Percentiles rank a stretch among this genome's conserved stretches.
Conservation (phyloP, 2,797 vertebrate species). For the Enteromius argenteus region DNA sequence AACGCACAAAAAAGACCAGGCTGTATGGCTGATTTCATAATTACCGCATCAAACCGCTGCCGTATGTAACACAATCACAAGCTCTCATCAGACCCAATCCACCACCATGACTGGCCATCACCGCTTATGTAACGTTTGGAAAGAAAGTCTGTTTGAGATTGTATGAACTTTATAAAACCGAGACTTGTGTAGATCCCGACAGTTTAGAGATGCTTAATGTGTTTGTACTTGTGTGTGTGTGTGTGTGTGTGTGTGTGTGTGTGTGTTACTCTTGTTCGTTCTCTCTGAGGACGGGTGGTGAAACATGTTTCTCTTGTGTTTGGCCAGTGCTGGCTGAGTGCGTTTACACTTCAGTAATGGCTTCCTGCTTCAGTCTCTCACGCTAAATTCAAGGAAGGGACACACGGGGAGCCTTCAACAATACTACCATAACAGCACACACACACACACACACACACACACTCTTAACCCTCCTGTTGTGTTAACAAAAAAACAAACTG, state of each 20-base stretch:
- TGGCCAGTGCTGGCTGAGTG: constrained; percentile 75
- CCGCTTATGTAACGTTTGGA: constrained; percentile 71
- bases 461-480: not conserved
- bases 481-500: not conserved
- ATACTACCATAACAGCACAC: constrained; percentile 36
- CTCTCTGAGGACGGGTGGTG: constrained; percentile 49
- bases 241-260: constrained; percentile 47
- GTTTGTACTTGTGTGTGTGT: constrained; percentile 44
- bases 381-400: constrained; percentile 63
- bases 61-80: constrained; percentile 76
- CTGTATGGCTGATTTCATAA: constrained; percentile 75
- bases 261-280: constrained; percentile 52
- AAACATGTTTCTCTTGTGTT: constrained; percentile 75
- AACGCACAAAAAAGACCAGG: constrained; percentile 64
- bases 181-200: constrained; percentile 21
- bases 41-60: constrained; percentile 73
- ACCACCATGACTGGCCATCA: constrained; percentile 68
- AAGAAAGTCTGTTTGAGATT: constrained; percentile 57
- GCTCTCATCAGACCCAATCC: constrained; percentile 76
- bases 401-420: constrained; percentile 54
- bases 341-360: constrained; percentile 77
- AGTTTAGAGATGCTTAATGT: constrained; percentile 37
- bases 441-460: constrained; percentile 13
- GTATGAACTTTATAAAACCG: constrained; percentile 40
- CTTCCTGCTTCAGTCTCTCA: constrained; percentile 76